phyloP scores from a whole-genome alignment of 2,888 invertebrate genomes.

The Eupithecia subfuscata region DNA sequence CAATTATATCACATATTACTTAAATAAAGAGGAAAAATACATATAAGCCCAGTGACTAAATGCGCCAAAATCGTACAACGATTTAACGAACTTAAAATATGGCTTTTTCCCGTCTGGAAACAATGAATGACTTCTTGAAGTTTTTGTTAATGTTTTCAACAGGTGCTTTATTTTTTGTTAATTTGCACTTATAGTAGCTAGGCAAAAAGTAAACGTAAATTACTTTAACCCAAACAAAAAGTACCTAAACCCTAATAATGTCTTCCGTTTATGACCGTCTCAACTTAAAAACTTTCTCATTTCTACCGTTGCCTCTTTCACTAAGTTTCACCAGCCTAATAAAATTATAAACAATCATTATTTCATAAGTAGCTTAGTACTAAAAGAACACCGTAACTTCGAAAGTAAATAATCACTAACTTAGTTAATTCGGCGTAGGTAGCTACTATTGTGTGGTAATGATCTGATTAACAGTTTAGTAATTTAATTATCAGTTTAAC shows the following conservation, averaged over 20 bases:
- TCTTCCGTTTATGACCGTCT: not conserved
- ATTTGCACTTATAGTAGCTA: not conserved
- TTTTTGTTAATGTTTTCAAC: not conserved
- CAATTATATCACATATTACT: not conserved
- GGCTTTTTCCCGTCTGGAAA: not conserved
- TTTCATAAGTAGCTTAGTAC: not conserved
- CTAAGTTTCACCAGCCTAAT: not conserved
- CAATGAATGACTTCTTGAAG: not conserved
- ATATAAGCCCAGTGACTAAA: not conserved
- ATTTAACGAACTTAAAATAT: not conserved
- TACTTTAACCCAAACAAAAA: not conserved
- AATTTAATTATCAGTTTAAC: constrained; percentile 21
- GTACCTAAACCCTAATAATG: not conserved
- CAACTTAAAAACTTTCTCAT: not conserved
- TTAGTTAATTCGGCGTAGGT: constrained; percentile 16
- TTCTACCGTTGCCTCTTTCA: not conserved
- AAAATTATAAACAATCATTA: not conserved
- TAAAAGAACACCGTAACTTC: constrained; percentile 3
- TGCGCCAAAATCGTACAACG: not conserved
- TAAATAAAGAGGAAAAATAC: not conserved
- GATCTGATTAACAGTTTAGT: constrained; percentile 4
- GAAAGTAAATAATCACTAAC: not conserved
- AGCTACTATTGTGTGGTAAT: not conserved
- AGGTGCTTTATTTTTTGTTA: not conserved
- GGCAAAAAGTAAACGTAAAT: not conserved